phyloP scores from a whole-genome alignment of 2,113 vertebrate genomes.

The Malaclemys terrapin region DNA sequence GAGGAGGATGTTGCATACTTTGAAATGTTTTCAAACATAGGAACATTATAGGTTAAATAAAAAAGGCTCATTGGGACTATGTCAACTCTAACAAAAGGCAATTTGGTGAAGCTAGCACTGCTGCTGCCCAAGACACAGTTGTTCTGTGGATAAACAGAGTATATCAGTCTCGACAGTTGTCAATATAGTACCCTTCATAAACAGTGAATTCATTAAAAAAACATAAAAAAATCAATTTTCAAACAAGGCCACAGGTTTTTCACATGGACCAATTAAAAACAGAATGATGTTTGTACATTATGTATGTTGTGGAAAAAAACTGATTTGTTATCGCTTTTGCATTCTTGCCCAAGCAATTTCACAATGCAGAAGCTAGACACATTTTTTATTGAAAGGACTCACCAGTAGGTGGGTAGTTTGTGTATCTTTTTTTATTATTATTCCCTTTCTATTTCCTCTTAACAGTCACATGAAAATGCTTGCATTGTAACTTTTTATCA shows the following conservation, averaged over 20 bases:
- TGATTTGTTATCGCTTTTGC: slow-evolving; percentile 40
- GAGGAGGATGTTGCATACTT: not conserved
- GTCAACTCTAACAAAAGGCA: not conserved
- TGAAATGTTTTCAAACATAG: not conserved
- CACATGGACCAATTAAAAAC: slow-evolving; percentile 40
- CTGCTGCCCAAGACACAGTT: not conserved
- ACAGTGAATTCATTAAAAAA: slow-evolving; percentile 45
- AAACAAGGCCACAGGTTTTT: slow-evolving; percentile 37
- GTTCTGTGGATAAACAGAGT: slow-evolving; percentile 18
- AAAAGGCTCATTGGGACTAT: not conserved
- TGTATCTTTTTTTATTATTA: slow-evolving; percentile 21
- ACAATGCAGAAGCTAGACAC: slow-evolving; percentile 9
- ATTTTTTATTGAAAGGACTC: slow-evolving; percentile 21
- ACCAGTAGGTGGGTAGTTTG: slow-evolving; percentile 1
- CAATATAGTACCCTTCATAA: not conserved
- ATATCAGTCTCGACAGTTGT: not conserved
- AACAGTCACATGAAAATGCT: slow-evolving; percentile 49
- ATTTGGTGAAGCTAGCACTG: slow-evolving; percentile 5
- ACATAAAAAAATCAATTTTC: slow-evolving; percentile 22
- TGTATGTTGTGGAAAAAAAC: not conserved
- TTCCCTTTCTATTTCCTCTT: slow-evolving; percentile 38
- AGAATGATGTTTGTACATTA: slow-evolving; percentile 29
- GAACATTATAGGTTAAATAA: not conserved
- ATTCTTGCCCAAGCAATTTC: slow-evolving; percentile 48
- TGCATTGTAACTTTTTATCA: slow-evolving; percentile 28